Evolutionary conservation across 2,888 invertebrate species (phyloP), one percentile per base, ranked within the genome.

Genomic region (Sphecodes monilicornis): DNA sequence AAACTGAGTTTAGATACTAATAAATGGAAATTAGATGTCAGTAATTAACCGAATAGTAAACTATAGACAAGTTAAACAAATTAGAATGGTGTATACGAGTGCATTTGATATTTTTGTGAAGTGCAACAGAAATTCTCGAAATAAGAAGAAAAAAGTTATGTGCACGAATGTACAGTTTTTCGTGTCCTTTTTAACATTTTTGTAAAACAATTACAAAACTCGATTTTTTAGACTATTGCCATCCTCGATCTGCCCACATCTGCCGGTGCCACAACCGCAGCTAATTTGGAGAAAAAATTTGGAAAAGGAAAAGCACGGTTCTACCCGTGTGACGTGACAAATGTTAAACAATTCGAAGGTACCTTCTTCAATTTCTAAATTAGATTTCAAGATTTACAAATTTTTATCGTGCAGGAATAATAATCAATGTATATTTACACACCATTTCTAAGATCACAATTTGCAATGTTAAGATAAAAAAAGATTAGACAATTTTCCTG

Each of bases 291-390:
- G 68, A 87, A 93, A 1, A 95, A 95, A 88, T 94, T 95, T 81
- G 96, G 96, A 1, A 88, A 92, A 18, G 94, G 94, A n/a, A 95
- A 94, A 86, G 95, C 95, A 0, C 86, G 94, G 0, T 96, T 95
- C 89, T 90, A 95, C 18, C 95, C 95, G 86, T 95, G 95, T 73
- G 96, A 96, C 76, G 95, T 96, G 13, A 95, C 95, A 0, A 94
- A 94, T 36, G 74, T 86, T 26, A 85, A 92, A 16, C 95, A 96
- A 83, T 89, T 96, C 78, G 95, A 95, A 91, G 94, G 94, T 93
- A 88, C 41, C 4, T 41, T 26, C 1, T 41, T 6, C 18, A 57
- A 16, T 29, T 22, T 54, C 22, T 46, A n/a, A n/a, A n/a, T n/a
- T n/a, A n/a, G n/a, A n/a, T n/a, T n/a, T n/a, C n/a, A n/a, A n/a